A percentile compares a stretch with the other conserved stretches of the same genome.
These are phyloP conservation scores for Falco berigora DNA, from an alignment of 2,797 vertebrate genomes.

Conservation along the genomic window DNA sequence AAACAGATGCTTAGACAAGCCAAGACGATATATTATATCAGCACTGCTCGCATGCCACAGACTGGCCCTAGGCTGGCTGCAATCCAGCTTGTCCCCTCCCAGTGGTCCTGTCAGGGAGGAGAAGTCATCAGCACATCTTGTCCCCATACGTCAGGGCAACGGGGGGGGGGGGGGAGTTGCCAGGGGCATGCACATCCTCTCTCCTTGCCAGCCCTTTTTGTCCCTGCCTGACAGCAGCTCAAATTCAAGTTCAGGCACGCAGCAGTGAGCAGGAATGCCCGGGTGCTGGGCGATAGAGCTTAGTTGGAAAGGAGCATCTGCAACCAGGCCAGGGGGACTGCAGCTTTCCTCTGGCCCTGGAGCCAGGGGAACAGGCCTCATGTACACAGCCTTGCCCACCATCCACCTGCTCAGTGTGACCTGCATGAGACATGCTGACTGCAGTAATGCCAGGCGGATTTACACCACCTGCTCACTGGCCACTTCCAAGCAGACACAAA, in stretches of 20 bases:
- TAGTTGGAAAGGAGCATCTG: background rate
- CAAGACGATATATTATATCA: background rate
- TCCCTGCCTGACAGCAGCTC: background rate
- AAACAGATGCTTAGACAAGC: background rate
- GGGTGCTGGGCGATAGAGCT: background rate
- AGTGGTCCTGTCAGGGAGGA: background rate
- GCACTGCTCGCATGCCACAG: background rate
- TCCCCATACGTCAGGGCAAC: rapidly evolving
- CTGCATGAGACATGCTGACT: rapidly evolving
- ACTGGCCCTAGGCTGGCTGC: background rate
- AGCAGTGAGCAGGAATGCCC: rapidly evolving
- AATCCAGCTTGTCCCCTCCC: background rate
- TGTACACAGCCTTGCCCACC: rapidly evolving
- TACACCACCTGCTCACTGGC: background rate
- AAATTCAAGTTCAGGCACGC: background rate
- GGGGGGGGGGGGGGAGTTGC: background rate
- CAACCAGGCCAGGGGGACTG: no score
- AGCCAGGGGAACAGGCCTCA: background rate
- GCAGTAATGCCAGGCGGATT: no score
- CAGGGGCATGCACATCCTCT: background rate
- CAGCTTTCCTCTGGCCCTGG: background rate
- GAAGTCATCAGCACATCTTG: background rate
- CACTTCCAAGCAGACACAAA: background rate
- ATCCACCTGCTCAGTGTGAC: no score
- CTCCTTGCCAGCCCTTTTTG: background rate